Conservation (phyloP, 2,888 invertebrate genomes). For the Leptopilina drosophilae region DNA sequence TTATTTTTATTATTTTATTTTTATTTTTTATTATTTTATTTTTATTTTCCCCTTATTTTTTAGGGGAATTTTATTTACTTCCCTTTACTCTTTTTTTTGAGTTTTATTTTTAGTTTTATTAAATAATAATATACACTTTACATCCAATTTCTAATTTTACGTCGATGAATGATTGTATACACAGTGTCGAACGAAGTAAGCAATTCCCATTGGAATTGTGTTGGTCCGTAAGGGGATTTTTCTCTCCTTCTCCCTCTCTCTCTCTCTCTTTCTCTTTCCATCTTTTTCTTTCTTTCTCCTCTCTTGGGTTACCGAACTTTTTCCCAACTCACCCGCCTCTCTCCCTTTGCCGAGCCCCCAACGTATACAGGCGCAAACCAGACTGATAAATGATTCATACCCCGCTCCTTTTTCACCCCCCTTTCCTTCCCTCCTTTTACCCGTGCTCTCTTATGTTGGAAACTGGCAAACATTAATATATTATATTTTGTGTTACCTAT, state of each 20-base stretch:
- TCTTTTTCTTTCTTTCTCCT: constrained; percentile 14
- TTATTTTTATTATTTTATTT: too few relatives aligned
- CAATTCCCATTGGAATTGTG: constrained; percentile 18
- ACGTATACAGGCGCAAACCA: constrained; percentile 14
- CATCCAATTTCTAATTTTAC: constrained; percentile 13
- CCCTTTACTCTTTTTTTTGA: too few relatives aligned
- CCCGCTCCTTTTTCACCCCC: not conserved
- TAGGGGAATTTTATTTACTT: too few relatives aligned
- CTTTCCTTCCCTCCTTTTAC: not conserved
- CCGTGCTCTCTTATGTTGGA: constrained; percentile 21
- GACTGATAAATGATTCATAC: constrained; percentile 40
- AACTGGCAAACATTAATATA: constrained; percentile 36
- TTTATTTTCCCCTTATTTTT: too few relatives aligned
- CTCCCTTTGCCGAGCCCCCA: not conserved
- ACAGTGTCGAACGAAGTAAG: constrained; percentile 1
- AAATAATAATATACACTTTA: too few relatives aligned
- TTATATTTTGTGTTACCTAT: constrained; percentile 31
- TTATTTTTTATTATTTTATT: too few relatives aligned
- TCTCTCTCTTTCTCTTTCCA: not conserved
- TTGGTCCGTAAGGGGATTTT: constrained; percentile 23
- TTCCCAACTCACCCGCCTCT: constrained; percentile 23
- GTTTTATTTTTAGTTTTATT: too few relatives aligned
- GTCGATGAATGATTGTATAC: constrained; percentile 8
- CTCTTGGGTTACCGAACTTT: constrained; percentile 39
- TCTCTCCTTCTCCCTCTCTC: not conserved